Base-by-base conservation (phyloP, 2,797 vertebrate genomes). In the Halcyon badia region DNA sequence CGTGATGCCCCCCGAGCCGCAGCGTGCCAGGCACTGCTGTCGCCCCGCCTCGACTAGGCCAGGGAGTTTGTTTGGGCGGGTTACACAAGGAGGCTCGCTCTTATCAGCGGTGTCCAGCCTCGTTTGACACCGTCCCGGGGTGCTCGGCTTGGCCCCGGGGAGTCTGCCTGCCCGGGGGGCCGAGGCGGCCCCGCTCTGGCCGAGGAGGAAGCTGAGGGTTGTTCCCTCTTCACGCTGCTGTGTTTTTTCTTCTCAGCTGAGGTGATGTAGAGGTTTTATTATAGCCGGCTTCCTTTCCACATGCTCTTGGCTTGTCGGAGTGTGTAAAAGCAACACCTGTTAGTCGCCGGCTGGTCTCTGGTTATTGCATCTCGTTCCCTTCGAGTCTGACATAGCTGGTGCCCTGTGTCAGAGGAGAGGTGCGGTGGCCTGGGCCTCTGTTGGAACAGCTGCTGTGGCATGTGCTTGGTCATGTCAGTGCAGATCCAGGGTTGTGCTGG, bases 401-500 rank as follows among this genome's bases (percentile, higher is more conserved):
- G 58, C 39, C 2, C 0, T 5, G 18, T 22, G 12, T 15, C 17
- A 2, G 42, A 19, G 42, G 15, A 52, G 14, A 7, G 41, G 33
- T 13, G 1, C 2, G 2, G 13, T 28, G 51, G 14, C 2, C 3
- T 2, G 22, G 10, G 21, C 35, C 33, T 24, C 14, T 7, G 5
- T 26, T 15, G 41, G 44, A 35, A 6, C 30, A 26, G 35, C 31
- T 48, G 57, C 61, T 25, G 60, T 14, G 31, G 18, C n/a, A 6
- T 3, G 0, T 5, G 18, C 37, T 65, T 54, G 52, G 46, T 5
- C 12, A 1, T 14, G 69, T 56, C 25, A n/a, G 19, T 16, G 49
- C 1, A 0, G 57, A 22, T 3, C 46, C 1, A 2, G 5, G 1
- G 11, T 8, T 24, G 11, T 11, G 46, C 3, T 2, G 5, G 7